Percentiles rank a stretch among this genome's conserved stretches.
Conservation (phyloP, 2,797 vertebrate species). For the Takifugu rubripes region DNA sequence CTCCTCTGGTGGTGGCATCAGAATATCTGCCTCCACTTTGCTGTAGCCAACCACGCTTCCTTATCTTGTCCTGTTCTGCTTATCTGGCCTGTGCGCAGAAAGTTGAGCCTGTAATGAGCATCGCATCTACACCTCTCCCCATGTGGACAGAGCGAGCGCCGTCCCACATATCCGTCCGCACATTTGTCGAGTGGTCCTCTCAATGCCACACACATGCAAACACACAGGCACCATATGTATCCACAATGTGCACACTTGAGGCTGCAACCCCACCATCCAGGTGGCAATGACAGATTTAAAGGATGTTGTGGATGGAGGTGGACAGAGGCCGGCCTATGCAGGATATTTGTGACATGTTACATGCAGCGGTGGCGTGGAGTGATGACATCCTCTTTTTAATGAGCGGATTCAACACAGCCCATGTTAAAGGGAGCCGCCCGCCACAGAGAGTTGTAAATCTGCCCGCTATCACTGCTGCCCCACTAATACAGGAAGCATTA, state of each 20-base stretch:
- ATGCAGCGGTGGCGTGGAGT: slow-evolving; percentile 85
- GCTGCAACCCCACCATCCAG: slow-evolving; percentile 74
- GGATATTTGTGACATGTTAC: slow-evolving; percentile 86
- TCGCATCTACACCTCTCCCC: slow-evolving; percentile 66
- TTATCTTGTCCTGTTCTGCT: slow-evolving; percentile 80
- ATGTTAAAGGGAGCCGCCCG: slow-evolving; percentile 76
- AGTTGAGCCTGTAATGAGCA: slow-evolving; percentile 64
- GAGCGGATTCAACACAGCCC: slow-evolving; percentile 81
- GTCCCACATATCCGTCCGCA: slow-evolving; percentile 62
- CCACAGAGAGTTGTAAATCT: slow-evolving; percentile 81
- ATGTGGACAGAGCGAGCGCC: slow-evolving; percentile 59
- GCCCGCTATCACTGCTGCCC: slow-evolving; percentile 63
- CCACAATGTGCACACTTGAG: slow-evolving; percentile 75
- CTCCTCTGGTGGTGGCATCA: slow-evolving; percentile 56
- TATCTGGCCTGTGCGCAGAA: slow-evolving; percentile 75
- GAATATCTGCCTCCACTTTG: slow-evolving; percentile 54
- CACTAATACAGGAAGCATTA: slow-evolving; percentile 81
- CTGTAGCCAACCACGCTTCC: slow-evolving; percentile 49
- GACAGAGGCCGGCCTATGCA: slow-evolving; percentile 87
- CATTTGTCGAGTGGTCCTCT: slow-evolving; percentile 25
- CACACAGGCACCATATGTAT: slow-evolving; percentile 52
- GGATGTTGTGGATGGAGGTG: slow-evolving; percentile 92
- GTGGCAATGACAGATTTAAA: slow-evolving; percentile 98
- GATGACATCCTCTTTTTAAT: slow-evolving; percentile 96
- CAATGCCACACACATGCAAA: slow-evolving; percentile 3